Base-by-base conservation (phyloP, 2,888 invertebrate genomes). In the Agrochola circellaris region DNA sequence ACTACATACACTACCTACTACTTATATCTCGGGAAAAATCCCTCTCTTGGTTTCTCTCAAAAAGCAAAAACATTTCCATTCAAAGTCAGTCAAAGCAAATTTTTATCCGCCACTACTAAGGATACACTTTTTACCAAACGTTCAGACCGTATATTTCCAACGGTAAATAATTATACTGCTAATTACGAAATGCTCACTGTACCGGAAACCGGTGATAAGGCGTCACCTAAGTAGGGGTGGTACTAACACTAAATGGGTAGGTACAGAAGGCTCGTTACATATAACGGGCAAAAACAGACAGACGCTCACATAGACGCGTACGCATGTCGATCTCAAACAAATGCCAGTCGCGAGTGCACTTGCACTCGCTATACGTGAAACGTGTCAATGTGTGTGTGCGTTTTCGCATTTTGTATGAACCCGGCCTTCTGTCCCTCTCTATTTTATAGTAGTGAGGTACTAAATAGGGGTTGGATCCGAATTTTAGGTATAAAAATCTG, bases 181-280 rank as follows among this genome's bases (percentile, higher is more conserved):
- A 92, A 92, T 92, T 92, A 90, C 88, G 62, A 72, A 82, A 67
- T 75, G 86, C 60, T 84, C 91, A 87, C 85, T 89, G 89, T 89
- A 81, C 75, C 90, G 92, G 91, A 92, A 92, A 91, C 79, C 62
- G 48, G 83, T 84, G 92, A 92, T 92, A 92, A 92, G 88, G 77
- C 67, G 70, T 34, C 67, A 77, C 65, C 82, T 79, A 85, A 84
- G 82, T 87, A 79, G 72, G 74, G 73, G 62, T 58, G 74, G 72
- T 74, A 81, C 42, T 61, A 38, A 69, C 42, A 51, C 51, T 17
- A 20, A 4, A 45, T 1, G 74, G 34, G 20, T 0, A 5, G 5
- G 0, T 2, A 1, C 80, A 79, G 74, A 79, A 79, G 80, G 45
- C 3, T 23, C 23, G 8, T 3, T 78, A 15, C 11, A 11, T 7